phyloP scores from a whole-genome alignment of 1,140 invertebrate species.

The Brachionus plicatilis region DNA sequence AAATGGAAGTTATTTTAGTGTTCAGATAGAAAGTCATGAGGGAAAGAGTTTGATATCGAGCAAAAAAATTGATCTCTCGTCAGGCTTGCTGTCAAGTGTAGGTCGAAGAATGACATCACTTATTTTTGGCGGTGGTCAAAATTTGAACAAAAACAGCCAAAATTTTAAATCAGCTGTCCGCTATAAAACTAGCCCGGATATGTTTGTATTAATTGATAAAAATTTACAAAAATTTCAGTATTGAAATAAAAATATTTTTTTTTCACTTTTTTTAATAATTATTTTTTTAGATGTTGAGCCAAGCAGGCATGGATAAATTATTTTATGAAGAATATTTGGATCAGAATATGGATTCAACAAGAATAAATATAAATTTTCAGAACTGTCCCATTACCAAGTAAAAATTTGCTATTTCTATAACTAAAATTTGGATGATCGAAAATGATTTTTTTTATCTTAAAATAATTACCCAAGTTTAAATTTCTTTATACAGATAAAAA shows the following conservation, averaged over 20 bases:
- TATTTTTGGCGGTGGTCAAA: constrained; percentile 4
- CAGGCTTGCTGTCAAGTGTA: constrained; percentile 19
- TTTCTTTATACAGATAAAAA: no score
- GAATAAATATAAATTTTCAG: constrained; percentile 19
- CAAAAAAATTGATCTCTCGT: constrained; percentile 2
- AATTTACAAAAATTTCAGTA: constrained; percentile 38
- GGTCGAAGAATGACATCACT: constrained; percentile 29
- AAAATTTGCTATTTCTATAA: no score
- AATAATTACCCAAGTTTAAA: no score
- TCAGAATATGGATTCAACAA: constrained; percentile 1
- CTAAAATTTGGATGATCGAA: no score
- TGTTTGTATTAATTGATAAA: constrained; percentile 32
- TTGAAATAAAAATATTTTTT: background rate
- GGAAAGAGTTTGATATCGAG: constrained; percentile 1
- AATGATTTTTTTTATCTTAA: no score
- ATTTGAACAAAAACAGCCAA: background rate
- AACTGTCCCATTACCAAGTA: constrained; percentile 14
- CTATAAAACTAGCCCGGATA: background rate
- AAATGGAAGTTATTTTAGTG: constrained; percentile 12
- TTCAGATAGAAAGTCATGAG: constrained; percentile 1
- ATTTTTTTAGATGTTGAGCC: constrained; percentile 10
- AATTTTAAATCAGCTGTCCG: constrained; percentile 16
- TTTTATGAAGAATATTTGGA: constrained; percentile 38
- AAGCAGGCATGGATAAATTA: constrained; percentile 11
- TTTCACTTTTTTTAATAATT: background rate